Base-by-base conservation (phyloP, 2,888 invertebrate species). In the Rhagium mordax region DNA sequence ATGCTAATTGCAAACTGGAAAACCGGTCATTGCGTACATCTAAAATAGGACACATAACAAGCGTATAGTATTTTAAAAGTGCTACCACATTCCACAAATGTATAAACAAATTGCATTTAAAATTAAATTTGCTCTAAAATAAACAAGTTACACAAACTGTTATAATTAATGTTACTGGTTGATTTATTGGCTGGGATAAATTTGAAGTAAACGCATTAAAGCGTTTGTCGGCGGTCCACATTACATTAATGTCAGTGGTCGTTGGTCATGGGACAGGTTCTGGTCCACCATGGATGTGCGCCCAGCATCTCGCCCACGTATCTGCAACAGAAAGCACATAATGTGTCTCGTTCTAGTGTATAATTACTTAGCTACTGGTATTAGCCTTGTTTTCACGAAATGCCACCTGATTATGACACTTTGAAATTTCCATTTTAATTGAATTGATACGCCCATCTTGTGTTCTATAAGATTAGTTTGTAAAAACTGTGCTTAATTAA, bases 241-340 rank as follows among this genome's bases (percentile, higher is more conserved):
- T 68, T 70, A 53, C 64, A 57, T 67, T 59, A 70, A 64, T 64
- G 65, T 71, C 65, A 57, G 61, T 57, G 72, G 71, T 72, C 67
- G 75, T 49, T 67, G 70, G 64, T 71, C 68, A 71, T 60, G 64
- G 64, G 70, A 71, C 74, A 71, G 74, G 74, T 71, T 67, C 70
- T 29, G 51, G 60, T 55, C 49, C 57, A 69, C 48, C 71, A 49
- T 33, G 67, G 71, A 55, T 74, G 70, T 59, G 48, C 64, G 65
- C 66, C 66, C 48, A 29, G 53, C 55, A 21, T 70, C 60, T 73
- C 81, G 80, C 81, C 81, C 81, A 79, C 78, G 65, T 71, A 55
- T 78, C 83, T 84, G 83, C 68, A 84, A 84, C 82, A 83, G 78
- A 82, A 78, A 80, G 80, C 74, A 78, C 78, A 76, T 80, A 64